phyloP scores from a whole-genome alignment of 2,888 invertebrate genomes.

The Bembecia ichneumoniformis region DNA sequence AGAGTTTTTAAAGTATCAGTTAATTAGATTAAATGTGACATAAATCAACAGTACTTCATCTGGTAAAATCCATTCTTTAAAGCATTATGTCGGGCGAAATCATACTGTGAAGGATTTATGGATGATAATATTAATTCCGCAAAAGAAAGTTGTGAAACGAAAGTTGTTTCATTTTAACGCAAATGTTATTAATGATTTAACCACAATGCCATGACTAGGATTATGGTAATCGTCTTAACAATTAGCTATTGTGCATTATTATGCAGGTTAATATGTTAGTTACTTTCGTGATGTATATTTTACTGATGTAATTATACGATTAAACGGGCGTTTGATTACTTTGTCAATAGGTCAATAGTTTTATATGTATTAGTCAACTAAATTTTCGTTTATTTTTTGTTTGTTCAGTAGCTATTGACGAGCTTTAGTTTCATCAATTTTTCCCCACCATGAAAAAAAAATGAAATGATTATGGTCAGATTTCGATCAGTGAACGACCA shows the following conservation, averaged over 20 bases:
- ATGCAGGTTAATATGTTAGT: background rate
- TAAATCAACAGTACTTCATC: background rate
- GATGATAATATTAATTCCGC: conserved; percentile 14
- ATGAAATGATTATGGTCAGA: too few species aligned
- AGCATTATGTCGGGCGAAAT: conserved; percentile 15
- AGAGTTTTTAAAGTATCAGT: background rate
- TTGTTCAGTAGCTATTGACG: too few species aligned
- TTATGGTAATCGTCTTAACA: conserved; percentile 12
- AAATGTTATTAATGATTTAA: conserved; percentile 23
- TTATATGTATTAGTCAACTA: too few species aligned
- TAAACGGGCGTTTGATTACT: too few species aligned
- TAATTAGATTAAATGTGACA: background rate
- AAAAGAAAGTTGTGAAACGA: conserved; percentile 35
- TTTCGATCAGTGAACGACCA: too few species aligned
- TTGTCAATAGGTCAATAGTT: too few species aligned
- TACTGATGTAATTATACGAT: too few species aligned
- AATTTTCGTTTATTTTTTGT: too few species aligned
- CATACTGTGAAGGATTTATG: conserved; percentile 23
- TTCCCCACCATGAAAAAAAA: too few species aligned
- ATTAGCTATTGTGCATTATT: background rate
- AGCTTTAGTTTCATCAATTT: too few species aligned
- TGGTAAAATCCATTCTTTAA: background rate
- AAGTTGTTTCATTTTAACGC: conserved; percentile 26
- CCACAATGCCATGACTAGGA: conserved; percentile 29
- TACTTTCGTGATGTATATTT: background rate